Conservation (phyloP, 2,888 invertebrate genomes). For the Drosophila algonquin region DNA sequence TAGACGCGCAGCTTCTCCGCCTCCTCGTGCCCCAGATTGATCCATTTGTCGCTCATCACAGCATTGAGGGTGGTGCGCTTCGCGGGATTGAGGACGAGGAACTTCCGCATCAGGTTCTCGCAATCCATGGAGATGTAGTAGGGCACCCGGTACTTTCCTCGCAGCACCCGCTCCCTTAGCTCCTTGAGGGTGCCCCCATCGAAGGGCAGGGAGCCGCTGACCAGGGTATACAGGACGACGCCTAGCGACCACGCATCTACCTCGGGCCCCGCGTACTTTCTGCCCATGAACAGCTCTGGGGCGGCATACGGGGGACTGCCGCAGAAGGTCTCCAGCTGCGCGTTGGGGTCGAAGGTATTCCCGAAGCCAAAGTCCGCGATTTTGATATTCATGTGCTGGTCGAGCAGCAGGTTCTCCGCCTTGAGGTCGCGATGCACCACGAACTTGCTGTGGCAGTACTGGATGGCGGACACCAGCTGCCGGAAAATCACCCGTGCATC, state of each 20-base stretch:
- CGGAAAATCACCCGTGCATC: conserved; percentile 98
- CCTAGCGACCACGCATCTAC: conserved; percentile 99
- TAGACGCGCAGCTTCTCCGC: conserved; percentile 89
- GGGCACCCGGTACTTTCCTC: conserved; percentile 99
- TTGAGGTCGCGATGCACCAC: conserved; percentile 87
- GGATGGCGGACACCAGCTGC: conserved; percentile 99
- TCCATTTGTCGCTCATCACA: conserved; percentile 98
- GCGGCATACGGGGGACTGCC: conserved; percentile 99
- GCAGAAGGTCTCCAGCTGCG: conserved; percentile 99
- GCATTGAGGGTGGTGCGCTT: conserved; percentile 96
- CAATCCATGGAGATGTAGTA: conserved; percentile 99
- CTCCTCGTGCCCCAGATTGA: conserved; percentile 99
- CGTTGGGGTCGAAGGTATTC: conserved; percentile 99
- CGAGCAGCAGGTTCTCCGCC: conserved; percentile 99
- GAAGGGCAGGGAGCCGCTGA: conserved; percentile 99
- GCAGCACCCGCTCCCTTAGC: conserved; percentile 96
- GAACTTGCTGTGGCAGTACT: conserved; percentile 99
- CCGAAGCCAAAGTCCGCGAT: conserved; percentile 99
- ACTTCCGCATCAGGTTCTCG: conserved; percentile 99
- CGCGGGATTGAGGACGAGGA: conserved; percentile 98
- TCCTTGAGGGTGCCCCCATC: conserved; percentile 99
- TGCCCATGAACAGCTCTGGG: conserved; percentile 99
- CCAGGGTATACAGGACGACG: conserved; percentile 99
- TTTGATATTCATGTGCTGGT: conserved; percentile 99
- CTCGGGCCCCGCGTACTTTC: conserved; percentile 99